Base-by-base conservation (phyloP, 2,797 vertebrate species). In the Sebastes aleutianus region DNA sequence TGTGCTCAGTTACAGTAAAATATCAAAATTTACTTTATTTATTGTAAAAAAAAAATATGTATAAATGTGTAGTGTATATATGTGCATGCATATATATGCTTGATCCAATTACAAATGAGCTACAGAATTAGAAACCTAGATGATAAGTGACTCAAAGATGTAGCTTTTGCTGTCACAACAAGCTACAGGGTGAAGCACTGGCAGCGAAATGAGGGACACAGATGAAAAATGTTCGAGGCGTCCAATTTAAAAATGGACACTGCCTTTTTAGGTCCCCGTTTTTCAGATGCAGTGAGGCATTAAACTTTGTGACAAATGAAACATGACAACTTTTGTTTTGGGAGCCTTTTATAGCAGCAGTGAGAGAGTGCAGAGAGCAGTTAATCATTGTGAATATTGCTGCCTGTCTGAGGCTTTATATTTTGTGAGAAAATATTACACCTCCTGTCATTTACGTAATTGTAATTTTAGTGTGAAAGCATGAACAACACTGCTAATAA, bases 291-390 rank as follows among this genome's bases (percentile, higher is more conserved):
- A 85, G 61, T 53, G 92, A 94, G 72, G 88, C 88, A 29, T 86
- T 82, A 76, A 81, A 82, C 43, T 58, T 72, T 85, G 77, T 61
- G 82, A 87, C 79, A 88, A 89, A 94, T 91, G 69, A 85, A 77
- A 92, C 90, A 68, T 89, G 94, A 94, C 87, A 57, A 70, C 74
- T 78, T 91, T 93, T 94, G 91, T 95, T 90, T 79, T 64, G 88
- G 68, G 79, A 80, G 75, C 75, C 32, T 83, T 87, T 90, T 83
- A 80, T 76, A 79, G 73, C 61, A 64, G 53, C 83, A 70, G 57
- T 36, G 24, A 22, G 67, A 72, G 72, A 65, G 68, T 20, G 65
- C 57, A 74, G 34, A 71, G 36, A 81, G 59, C 61, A 78, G 78
- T 68, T 72, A 22, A 64, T 59, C 64, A 78, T 62, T 36, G 57